Base-by-base conservation (phyloP, 2,113 vertebrate species). In the Onychorhynchus coronatus region DNA sequence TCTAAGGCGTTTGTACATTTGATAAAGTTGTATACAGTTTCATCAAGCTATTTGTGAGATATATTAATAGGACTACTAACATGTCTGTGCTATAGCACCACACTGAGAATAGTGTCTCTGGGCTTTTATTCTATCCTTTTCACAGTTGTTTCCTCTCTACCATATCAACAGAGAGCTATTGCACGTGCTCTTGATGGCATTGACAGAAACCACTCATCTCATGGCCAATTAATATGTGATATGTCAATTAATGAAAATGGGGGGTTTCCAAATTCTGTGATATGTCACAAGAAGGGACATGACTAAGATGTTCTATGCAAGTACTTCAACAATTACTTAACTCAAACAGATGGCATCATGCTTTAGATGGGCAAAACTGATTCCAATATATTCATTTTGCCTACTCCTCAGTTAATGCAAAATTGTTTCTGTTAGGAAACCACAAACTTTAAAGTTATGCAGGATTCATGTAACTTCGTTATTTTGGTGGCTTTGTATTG, bases 31-130 rank as follows among this genome's bases (percentile, higher is more conserved):
- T 12, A 23, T 35, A 17, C 14, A 33, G 14, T 49, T 67, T 92
- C 14, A 73, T 5, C 18, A 66, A 56, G 31, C 8, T 67, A 4
- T 66, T 53, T 77, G n/a, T 85, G 92, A 55, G 46, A 21, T 46
- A 35, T 39, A 2, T 90, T 53, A 62, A 46, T 4, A 61, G 25
- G 25, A 37, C 62, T 78, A 21, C 30, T 62, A 55, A 30, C 9
- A 3, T 44, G 28, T 37, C 30, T 21, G 0, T 74, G 31, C 8
- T 74, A 1, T 12, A 70, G 44, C 42, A 56, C 19, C 1, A 0
- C 2, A 1, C 2, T 1, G 44, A 19, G 68, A 93, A 78, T 23
- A 53, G 18, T 5, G 2, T 46, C 11, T 53, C 39, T 50, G 5
- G 31, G 42, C 5, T 71, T 88, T 89, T 56, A 23, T 73, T 55